A percentile compares a stretch with the other conserved stretches of the same genome.
Evolutionary conservation across 1,140 invertebrate species (phyloP).

Genomic region (Arctopsyche grandis): DNA sequence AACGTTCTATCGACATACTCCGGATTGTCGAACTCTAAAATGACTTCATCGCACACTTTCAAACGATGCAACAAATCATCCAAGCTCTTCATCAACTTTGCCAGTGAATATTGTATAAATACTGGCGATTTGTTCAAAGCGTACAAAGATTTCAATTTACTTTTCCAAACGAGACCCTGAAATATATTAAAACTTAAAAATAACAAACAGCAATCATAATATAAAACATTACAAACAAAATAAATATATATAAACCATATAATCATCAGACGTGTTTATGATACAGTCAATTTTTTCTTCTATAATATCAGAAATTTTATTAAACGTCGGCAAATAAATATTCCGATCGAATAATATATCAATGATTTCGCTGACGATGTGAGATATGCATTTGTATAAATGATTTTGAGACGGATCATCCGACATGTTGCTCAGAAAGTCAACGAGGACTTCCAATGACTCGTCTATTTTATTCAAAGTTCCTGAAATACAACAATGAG

Average conservation of each 20-base stretch:
- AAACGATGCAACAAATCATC: constrained; percentile 34
- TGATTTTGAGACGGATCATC: constrained; percentile 20
- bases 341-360: constrained; percentile 43
- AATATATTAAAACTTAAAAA: constrained; percentile 10
- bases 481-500: background rate
- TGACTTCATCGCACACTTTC: background rate
- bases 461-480: background rate
- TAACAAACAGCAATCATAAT: background rate
- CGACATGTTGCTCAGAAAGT: background rate
- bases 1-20: constrained; percentile 24
- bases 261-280: background rate
- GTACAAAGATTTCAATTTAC: constrained; percentile 36
- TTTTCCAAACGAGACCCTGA: constrained; percentile 33
- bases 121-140: constrained; percentile 45
- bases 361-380: constrained; percentile 41
- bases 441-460: background rate
- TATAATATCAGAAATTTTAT: constrained; percentile 22
- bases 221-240: background rate
- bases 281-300: constrained; percentile 5
- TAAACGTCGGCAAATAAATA: constrained; percentile 42
- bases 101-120: constrained; percentile 40
- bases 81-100: constrained; percentile 30
- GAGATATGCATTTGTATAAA: constrained; percentile 40
- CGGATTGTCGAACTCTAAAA: constrained; percentile 33
- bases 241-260: constrained; percentile 12